These are phyloP conservation scores for Sternarchorhynchus goeldii DNA, from an alignment of 2,797 vertebrate genomes.

Conservation along the genomic window DNA sequence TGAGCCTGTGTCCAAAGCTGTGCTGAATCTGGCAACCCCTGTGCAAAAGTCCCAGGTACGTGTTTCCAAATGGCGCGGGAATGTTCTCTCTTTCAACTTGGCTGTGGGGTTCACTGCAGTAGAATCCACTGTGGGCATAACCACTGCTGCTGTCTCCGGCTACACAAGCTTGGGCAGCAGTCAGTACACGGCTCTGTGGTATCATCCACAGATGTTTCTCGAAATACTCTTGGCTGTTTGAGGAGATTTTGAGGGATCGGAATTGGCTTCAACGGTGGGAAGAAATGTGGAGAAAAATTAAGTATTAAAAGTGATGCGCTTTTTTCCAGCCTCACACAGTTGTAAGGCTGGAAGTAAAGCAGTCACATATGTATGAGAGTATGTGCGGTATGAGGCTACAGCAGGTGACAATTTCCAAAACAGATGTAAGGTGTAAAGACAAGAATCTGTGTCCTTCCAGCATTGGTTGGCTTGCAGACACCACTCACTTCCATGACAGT, in stretches of 20 bases:
- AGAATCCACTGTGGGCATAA: constrained; percentile 18
- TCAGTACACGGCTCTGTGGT: background rate
- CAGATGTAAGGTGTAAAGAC: constrained; percentile 21
- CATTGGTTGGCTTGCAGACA: constrained; percentile 33
- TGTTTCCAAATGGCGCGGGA: constrained; percentile 47
- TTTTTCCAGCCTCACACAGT: no score
- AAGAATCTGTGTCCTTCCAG: constrained; percentile 24
- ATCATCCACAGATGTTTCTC: no score
- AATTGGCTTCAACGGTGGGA: no score
- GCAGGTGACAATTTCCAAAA: constrained; percentile 24
- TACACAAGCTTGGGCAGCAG: constrained; percentile 37
- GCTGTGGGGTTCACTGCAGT: constrained; percentile 16
- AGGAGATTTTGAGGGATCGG: no score
- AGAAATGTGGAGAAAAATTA: no score
- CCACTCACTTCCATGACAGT: constrained; percentile 20
- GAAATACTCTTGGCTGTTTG: no score
- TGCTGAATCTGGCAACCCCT: constrained; percentile 21
- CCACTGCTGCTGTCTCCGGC: constrained; percentile 22
- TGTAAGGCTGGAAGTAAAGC: background rate
- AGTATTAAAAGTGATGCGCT: no score
- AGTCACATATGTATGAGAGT: background rate
- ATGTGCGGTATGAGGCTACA: background rate
- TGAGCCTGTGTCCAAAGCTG: constrained; percentile 22
- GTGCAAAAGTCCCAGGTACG: constrained; percentile 22
- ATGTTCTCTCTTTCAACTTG: constrained; percentile 33